A percentile compares a stretch with the other conserved stretches of the same genome.
phyloP scores from a whole-genome alignment of 92 coral and sea anemone species.

The Isaurus tuberculatus region DNA sequence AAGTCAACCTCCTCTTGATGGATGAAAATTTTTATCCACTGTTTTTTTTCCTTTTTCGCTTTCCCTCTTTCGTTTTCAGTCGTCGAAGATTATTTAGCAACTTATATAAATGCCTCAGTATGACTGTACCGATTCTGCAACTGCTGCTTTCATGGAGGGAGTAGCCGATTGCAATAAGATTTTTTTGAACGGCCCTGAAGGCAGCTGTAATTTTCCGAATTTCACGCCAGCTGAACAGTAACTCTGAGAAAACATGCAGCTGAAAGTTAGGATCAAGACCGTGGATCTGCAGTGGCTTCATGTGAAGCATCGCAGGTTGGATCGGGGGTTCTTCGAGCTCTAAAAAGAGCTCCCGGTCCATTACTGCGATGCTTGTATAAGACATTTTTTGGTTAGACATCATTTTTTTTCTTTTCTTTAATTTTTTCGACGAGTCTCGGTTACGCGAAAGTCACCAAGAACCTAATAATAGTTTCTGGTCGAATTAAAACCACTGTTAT shows the following conservation, averaged over 20 bases:
- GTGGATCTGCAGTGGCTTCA: neutral
- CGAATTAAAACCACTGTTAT: neutral
- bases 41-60: neutral
- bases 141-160: constrained; percentile 19
- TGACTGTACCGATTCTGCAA: neutral
- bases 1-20: constrained; percentile 10
- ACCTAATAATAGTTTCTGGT: neutral
- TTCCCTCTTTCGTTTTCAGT: neutral
- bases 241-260: neutral
- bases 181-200: constrained; percentile 1
- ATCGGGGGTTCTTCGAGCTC: constrained; percentile 12
- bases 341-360: neutral
- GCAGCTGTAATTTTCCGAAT: constrained; percentile 17
- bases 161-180: constrained; percentile 13
- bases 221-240: constrained; percentile 26
- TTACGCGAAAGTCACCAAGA: neutral
- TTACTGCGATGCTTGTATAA: neutral
- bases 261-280: neutral
- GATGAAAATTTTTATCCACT: neutral
- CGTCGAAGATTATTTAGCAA: neutral
- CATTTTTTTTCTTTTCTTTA: neutral
- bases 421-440: neutral
- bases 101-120: neutral
- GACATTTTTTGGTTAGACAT: neutral
- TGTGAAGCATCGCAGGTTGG: constrained; percentile 1